phyloP scores from a whole-genome alignment of 2,113 vertebrate species.

The Serilophus lunatus region DNA sequence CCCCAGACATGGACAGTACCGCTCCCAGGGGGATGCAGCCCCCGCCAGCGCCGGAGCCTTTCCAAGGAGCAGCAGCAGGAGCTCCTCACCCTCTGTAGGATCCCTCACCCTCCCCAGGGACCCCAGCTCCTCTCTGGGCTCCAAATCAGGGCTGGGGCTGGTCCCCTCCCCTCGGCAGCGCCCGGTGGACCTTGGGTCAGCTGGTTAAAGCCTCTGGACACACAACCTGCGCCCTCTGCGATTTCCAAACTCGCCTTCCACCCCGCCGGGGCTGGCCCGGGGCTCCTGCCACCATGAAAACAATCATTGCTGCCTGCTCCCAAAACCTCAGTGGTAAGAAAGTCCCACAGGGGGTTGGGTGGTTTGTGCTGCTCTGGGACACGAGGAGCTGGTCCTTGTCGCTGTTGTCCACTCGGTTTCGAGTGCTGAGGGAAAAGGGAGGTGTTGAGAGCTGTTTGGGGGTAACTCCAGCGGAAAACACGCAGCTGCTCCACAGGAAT shows the following conservation, averaged over 20 bases:
- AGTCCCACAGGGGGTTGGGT: background rate
- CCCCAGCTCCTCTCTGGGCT: background rate
- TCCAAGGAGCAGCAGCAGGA: accelerated
- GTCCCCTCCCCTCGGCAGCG: background rate
- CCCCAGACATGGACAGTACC: background rate
- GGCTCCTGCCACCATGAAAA: slow-evolving; percentile 50
- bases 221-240: background rate
- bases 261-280: background rate
- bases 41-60: accelerated
- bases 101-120: background rate
- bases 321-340: slow-evolving; percentile 53
- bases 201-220: background rate
- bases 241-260: slow-evolving; percentile 17
- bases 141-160: background rate
- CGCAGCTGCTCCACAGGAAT: background rate
- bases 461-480: background rate
- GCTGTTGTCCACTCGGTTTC: background rate
- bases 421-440: background rate
- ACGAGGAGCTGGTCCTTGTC: background rate
- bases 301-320: slow-evolving; percentile 65
- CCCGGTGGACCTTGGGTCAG: background rate
- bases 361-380: background rate
- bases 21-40: background rate
- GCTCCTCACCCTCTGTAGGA: accelerated
- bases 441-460: background rate